phyloP scores from a whole-genome alignment of 2,797 vertebrate genomes.

The Hafferia zeledoni region DNA sequence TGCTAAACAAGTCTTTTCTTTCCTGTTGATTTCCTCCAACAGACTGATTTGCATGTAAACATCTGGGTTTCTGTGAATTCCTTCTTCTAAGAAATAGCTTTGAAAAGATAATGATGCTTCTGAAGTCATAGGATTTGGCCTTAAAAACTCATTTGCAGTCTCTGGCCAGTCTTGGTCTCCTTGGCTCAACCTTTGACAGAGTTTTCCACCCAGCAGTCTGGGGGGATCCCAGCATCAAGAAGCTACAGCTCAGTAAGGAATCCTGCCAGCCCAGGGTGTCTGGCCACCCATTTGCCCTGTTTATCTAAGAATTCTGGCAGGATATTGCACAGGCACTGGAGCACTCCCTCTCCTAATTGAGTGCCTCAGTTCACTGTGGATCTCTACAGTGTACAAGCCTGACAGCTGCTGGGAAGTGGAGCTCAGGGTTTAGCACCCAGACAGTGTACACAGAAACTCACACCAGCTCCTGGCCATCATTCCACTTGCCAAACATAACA shows the following conservation, averaged over 20 bases:
- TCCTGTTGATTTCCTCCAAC: constrained; percentile 12
- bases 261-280: accelerated
- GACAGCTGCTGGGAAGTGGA: not conserved
- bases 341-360: not conserved
- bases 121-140: not conserved
- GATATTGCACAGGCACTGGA: not conserved
- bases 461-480: not conserved
- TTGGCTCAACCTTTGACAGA: not conserved
- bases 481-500: not conserved
- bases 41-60: not conserved
- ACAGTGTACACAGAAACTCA: accelerated
- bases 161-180: not conserved
- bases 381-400: accelerated
- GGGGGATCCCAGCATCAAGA: not conserved
- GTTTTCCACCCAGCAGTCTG: not conserved
- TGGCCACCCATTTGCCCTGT: accelerated
- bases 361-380: accelerated
- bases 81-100: not conserved
- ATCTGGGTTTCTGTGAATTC: not conserved
- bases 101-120: not conserved
- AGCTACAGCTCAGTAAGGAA: not conserved
- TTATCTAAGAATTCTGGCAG: not conserved
- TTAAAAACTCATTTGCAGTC: not conserved
- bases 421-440: not conserved
- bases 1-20: not conserved